Conservation (phyloP, 2,113 vertebrate genomes). For the Sinocyclocheilus maitianheensis region DNA sequence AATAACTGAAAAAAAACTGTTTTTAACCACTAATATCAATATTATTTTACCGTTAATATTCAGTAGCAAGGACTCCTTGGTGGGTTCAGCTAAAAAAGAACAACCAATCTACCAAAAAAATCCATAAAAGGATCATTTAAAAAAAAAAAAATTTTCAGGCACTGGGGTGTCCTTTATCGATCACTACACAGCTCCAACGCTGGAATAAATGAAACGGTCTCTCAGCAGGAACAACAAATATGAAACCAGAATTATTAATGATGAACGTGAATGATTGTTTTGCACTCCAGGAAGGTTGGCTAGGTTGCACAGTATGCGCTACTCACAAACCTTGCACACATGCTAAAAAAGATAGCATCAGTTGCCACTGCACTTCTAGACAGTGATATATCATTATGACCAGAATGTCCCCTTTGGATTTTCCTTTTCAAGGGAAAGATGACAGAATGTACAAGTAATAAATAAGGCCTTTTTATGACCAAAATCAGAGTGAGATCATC, state of each 20-base stretch:
- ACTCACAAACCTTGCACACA: neutral
- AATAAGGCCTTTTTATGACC: neutral
- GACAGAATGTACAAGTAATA: neutral
- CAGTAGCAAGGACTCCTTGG: neutral
- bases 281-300: neutral
- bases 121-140: slow-evolving; percentile 10
- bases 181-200: slow-evolving; percentile 16
- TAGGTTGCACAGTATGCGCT: neutral
- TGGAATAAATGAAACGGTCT: slow-evolving; percentile 13
- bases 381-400: neutral
- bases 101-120: neutral
- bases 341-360: neutral
- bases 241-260: slow-evolving; percentile 23
- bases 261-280: neutral
- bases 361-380: neutral
- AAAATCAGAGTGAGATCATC: neutral
- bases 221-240: slow-evolving; percentile 41
- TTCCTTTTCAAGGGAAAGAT: neutral
- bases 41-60: neutral
- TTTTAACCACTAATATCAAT: neutral
- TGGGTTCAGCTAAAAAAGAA: neutral
- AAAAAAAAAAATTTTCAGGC: too few relatives aligned
- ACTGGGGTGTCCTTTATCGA: neutral
- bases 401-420: neutral
- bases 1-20: neutral